Evolutionary conservation across 2,113 vertebrate genomes (phyloP), one percentile per base, ranked within the genome.

Genomic region (Sapayoa aenigma): DNA sequence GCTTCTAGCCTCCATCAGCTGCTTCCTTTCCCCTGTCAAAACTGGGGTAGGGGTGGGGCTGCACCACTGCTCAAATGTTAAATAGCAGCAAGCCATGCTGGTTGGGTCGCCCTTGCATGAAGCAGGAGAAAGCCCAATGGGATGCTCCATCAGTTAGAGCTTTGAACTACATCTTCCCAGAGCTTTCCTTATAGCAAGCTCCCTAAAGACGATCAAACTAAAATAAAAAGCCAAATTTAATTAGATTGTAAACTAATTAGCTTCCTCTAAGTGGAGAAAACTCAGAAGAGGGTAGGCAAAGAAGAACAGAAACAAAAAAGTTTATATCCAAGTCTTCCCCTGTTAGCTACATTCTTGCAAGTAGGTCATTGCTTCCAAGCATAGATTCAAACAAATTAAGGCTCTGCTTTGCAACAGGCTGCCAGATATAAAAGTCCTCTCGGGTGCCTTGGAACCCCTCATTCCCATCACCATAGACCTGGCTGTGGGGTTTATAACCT

Each of bases 181-280:
- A 92, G 63, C 35, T 66, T 19, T 86, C 39, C 67, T 85, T 50
- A 31, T 11, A 93, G 33, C 2, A 0, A 88, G 76, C 24, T 96
- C 95, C 96, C 94, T 52, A 31, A 93, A 95, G 95, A 46, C 93
- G 93, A 55, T 83, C 79, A 90, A 94, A 84, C 47, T 80, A 2
- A 65, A 85, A 83, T 49, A 63, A 82, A 87, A 55, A 82, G 20
- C 11, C n/a, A 92, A 16, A 78, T 89, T 96, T 93, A 97, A 97
- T 97, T 96, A 90, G 93, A 87, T 92, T 93, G 84, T 81, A 72
- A 93, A 84, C 75, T 94, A 97, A 96, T 97, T 96, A 97, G 21
- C 68, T 72, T 28, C 6, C 18, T 84, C 37, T 81, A 90, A 88
- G 91, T 74, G 89, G 60, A 89, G 65, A 81, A 75, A 91, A 93